phyloP scores from a whole-genome alignment of 2,113 vertebrate species.

The Esox niger region DNA sequence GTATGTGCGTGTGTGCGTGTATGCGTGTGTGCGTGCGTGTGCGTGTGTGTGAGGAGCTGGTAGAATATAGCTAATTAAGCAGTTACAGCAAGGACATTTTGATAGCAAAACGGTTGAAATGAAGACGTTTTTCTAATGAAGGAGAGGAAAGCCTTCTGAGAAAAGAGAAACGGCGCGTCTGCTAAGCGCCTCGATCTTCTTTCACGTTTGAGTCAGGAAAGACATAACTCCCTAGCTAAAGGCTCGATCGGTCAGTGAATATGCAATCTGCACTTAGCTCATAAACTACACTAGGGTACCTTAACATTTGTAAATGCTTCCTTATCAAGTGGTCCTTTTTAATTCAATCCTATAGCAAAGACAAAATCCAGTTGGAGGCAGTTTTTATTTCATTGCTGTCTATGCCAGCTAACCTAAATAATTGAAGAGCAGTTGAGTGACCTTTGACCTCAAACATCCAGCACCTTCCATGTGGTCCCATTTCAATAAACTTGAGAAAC shows the following conservation, averaged over 20 bases:
- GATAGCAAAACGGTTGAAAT: conserved; percentile 25
- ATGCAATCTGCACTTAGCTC: not conserved
- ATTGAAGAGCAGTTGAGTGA: not conserved
- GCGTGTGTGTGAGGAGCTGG: conserved; percentile 17
- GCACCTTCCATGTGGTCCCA: not conserved
- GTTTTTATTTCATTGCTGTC: not conserved
- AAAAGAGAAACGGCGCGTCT: conserved; percentile 25
- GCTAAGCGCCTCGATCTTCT: too few species aligned
- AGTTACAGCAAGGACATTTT: conserved; percentile 28
- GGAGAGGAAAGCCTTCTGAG: conserved; percentile 29
- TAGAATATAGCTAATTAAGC: conserved; percentile 42
- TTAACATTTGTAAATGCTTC: not conserved
- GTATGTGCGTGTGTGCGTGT: too few species aligned
- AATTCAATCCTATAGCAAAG: not conserved
- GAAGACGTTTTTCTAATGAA: conserved; percentile 28
- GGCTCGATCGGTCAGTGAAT: not conserved
- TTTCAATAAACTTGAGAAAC: not conserved
- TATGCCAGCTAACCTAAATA: not conserved
- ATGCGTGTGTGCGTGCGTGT: too few species aligned
- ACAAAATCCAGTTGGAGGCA: not conserved
- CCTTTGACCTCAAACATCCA: not conserved
- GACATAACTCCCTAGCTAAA: too few species aligned
- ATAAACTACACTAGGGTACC: not conserved
- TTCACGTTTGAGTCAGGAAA: not conserved
- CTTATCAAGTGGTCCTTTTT: not conserved